Conservation (phyloP, 1,140 invertebrate genomes). For the Zaprionus ghesquierei region DNA sequence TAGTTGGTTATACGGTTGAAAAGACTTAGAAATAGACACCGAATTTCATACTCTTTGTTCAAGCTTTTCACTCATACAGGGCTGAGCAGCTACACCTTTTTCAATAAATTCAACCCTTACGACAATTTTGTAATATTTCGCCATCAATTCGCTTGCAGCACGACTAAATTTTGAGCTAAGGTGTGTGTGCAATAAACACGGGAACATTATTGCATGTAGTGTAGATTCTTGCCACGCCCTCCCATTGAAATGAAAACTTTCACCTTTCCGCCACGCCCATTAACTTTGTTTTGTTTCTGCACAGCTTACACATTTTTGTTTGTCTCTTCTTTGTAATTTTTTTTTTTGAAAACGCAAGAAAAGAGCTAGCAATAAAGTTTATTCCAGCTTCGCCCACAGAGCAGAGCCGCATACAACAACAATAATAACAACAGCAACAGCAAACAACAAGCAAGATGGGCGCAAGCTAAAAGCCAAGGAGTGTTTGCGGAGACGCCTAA, state of each 20-base stretch:
- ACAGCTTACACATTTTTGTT: not conserved
- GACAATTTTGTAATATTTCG: constrained; percentile 17
- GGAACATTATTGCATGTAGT: constrained; percentile 54
- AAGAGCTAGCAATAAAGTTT: constrained; percentile 42
- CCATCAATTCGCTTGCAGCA: not conserved
- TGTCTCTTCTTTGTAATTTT: not conserved
- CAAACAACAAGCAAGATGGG: not conserved
- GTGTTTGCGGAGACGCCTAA: constrained; percentile 59
- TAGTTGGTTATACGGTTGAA: not conserved
- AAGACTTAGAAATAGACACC: not conserved
- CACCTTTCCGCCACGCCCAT: constrained; percentile 39
- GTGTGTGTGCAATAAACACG: constrained; percentile 32
- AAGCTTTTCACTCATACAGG: not conserved
- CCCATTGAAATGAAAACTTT: constrained; percentile 29
- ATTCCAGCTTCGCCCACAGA: constrained; percentile 25
- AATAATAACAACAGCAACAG: not conserved
- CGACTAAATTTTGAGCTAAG: constrained; percentile 9
- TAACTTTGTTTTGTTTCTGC: constrained; percentile 27
- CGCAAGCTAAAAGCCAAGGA: constrained; percentile 13
- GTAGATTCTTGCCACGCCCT: constrained; percentile 19
- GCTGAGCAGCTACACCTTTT: not conserved
- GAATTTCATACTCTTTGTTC: not conserved
- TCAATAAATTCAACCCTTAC: not conserved
- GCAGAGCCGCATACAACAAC: constrained; percentile 17
- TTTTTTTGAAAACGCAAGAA: constrained; percentile 19